phyloP scores from a whole-genome alignment of 2,888 invertebrate genomes.

The Drosophila imparisetae region DNA sequence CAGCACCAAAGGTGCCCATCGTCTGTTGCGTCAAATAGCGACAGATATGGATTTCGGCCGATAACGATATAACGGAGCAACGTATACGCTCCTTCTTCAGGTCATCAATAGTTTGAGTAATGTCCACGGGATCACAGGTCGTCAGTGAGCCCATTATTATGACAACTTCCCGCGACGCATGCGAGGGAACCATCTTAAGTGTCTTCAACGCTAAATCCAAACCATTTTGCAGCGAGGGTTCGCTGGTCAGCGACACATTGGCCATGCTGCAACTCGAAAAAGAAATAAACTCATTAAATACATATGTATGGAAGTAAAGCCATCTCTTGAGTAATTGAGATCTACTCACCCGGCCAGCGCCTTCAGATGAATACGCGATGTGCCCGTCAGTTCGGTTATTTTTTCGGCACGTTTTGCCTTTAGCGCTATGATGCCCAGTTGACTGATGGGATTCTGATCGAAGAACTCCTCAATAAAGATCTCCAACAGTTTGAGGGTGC shows the following conservation, averaged over 20 bases:
- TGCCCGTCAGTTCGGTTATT: conserved; percentile 95
- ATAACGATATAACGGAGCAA: conserved; percentile 97
- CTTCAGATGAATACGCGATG: conserved; percentile 91
- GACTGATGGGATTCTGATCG: conserved; percentile 99
- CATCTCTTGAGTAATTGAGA: too few species aligned
- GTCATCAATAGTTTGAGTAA: conserved; percentile 91
- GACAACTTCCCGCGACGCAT: conserved; percentile 97
- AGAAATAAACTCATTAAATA: neutral
- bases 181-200: conserved; percentile 94
- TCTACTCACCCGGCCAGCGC: conserved; percentile 86
- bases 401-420: conserved; percentile 97
- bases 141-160: conserved; percentile 97
- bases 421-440: conserved; percentile 95
- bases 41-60: conserved; percentile 97
- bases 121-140: conserved; percentile 98
- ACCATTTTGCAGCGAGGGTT: conserved; percentile 98
- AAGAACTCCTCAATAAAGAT: conserved; percentile 98
- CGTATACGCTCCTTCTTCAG: conserved; percentile 93
- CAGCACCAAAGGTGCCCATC: conserved; percentile 93
- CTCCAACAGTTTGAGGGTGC: conserved; percentile 95
- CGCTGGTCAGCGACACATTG: conserved; percentile 91
- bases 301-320: neutral
- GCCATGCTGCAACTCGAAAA: conserved; percentile 84
- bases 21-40: conserved; percentile 94
- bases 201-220: conserved; percentile 94